Percentiles rank a stretch among this genome's conserved stretches.
Conservation (phyloP, 2,113 vertebrate species). For the Phasianus colchicus region DNA sequence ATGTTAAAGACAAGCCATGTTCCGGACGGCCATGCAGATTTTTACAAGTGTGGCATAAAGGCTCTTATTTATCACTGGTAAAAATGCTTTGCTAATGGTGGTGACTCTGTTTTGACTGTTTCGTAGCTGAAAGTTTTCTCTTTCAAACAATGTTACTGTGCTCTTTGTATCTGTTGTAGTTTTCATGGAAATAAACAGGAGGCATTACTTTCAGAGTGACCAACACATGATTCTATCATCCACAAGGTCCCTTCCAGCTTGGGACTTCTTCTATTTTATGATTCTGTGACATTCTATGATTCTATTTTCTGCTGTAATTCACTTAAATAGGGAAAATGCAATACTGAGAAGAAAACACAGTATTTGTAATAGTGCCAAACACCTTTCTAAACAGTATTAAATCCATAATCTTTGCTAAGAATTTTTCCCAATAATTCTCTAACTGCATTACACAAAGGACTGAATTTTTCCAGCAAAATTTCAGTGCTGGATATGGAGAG, state of each 20-base stretch:
- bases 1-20: no score
- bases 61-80: no score
- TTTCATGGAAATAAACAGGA: no score
- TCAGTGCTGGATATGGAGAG: background rate
- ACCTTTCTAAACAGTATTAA: background rate
- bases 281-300: background rate
- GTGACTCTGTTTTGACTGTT: no score
- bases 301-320: background rate
- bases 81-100: no score
- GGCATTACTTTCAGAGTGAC: no score
- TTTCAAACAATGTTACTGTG: no score
- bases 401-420: fast-evolving
- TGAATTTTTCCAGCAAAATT: background rate
- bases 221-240: background rate
- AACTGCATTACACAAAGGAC: background rate
- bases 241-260: background rate
- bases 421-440: background rate
- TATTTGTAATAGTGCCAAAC: background rate
- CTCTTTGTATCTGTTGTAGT: no score
- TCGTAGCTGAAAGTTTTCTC: no score
- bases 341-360: background rate
- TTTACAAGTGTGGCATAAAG: no score
- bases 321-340: background rate
- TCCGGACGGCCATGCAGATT: no score
- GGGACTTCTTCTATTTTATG: background rate